Conservation (phyloP, 64 coral and sea anemone species). For the Dendronephthya gigantea region DNA sequence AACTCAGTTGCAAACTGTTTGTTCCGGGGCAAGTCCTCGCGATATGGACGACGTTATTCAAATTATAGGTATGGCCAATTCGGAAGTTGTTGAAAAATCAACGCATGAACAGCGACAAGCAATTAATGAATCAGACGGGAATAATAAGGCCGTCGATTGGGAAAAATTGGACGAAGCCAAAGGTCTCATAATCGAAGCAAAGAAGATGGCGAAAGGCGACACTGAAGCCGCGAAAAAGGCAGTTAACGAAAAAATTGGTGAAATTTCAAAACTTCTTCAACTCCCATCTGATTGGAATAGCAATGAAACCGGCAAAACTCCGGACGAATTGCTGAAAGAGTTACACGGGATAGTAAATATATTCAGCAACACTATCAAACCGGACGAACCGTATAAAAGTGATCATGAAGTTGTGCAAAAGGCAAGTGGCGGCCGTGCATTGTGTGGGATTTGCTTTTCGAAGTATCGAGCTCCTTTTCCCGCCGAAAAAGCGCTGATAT, state of each 20-base stretch:
- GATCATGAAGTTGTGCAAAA: conserved; percentile 20
- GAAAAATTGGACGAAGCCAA: conserved; percentile 39
- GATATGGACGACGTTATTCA: conserved; percentile 17
- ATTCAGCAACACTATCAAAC: background rate
- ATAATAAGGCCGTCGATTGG: conserved; percentile 8
- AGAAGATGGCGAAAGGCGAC: conserved; percentile 13
- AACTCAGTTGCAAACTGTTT: background rate
- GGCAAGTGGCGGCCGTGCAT: conserved; percentile 21
- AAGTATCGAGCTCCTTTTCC: background rate
- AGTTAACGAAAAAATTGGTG: conserved; percentile 17
- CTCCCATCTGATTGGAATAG: conserved; percentile 45
- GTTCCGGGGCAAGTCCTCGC: conserved; percentile 11
- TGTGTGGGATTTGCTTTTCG: conserved; percentile 32
- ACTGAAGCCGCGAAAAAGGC: background rate
- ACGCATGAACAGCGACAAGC: background rate
- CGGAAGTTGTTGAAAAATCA: background rate
- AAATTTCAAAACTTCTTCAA: conserved; percentile 23
- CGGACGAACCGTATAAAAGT: conserved; percentile 7
- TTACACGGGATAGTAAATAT: conserved; percentile 13
- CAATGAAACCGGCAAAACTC: background rate
- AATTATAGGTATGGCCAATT: conserved; percentile 13
- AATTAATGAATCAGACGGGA: background rate
- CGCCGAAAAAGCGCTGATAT: conserved; percentile 1
- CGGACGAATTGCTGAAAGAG: conserved; percentile 6
- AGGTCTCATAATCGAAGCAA: conserved; percentile 34